Percentiles rank a stretch among this genome's conserved stretches.
Conservation (phyloP, 2,113 vertebrate species). For the Poeciliopsis occidentalis region DNA sequence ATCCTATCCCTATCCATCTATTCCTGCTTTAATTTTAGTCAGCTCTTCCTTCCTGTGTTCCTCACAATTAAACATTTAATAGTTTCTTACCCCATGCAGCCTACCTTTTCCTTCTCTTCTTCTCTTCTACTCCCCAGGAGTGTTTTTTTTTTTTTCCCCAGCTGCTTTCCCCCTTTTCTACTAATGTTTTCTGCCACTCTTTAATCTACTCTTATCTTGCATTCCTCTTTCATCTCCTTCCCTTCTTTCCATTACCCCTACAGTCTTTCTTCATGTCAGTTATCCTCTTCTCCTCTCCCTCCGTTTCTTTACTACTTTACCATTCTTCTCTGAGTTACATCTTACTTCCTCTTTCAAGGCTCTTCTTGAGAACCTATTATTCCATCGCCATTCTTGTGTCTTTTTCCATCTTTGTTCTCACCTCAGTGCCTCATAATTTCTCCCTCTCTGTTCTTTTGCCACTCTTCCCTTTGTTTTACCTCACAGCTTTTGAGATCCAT, state of each 20-base stretch:
- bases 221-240: neutral
- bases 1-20: slow-evolving; percentile 54
- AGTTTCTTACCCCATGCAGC: slow-evolving; percentile 14
- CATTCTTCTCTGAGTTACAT: neutral
- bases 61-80: slow-evolving; percentile 40
- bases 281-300: neutral
- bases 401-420: neutral
- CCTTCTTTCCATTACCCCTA: neutral
- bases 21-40: slow-evolving; percentile 57
- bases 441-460: neutral
- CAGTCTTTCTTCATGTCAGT: too few species aligned
- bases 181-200: neutral
- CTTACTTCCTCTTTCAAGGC: neutral
- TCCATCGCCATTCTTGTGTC: slow-evolving; percentile 1
- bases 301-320: neutral
- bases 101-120: neutral
- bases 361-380: slow-evolving; percentile 4
- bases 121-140: neutral
- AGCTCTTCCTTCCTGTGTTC: slow-evolving; percentile 43
- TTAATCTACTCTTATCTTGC: slow-evolving; percentile 1
- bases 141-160: neutral
- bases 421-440: neutral
- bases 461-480: neutral
- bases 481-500: slow-evolving; percentile 5
- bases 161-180: neutral